Conservation (phyloP, 2,888 invertebrate species). For the Seira sanloemensis region DNA sequence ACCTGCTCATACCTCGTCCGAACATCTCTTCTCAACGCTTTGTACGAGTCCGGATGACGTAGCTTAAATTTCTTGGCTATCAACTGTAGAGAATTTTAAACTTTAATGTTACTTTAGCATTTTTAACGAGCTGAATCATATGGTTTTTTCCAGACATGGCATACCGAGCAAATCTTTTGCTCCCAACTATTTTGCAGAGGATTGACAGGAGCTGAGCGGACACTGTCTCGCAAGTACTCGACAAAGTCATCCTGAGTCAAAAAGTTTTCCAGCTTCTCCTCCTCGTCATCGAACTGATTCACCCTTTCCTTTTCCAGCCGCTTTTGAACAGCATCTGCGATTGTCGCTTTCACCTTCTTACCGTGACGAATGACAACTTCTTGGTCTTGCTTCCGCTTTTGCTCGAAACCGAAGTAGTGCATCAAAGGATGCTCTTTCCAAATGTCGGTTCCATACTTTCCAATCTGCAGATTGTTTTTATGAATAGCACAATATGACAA, state of each 20-base stretch:
- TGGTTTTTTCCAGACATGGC: neutral
- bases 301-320: conserved; percentile 20
- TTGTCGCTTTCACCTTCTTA: conserved; percentile 55
- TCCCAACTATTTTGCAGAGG: conserved; percentile 67
- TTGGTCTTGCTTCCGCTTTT: conserved; percentile 63
- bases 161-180: conserved; percentile 64
- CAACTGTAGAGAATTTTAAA: conserved; percentile 51
- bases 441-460: conserved; percentile 57
- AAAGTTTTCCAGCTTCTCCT: conserved; percentile 57
- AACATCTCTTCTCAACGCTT: conserved; percentile 59
- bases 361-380: conserved; percentile 66
- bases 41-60: conserved; percentile 60
- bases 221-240: conserved; percentile 70
- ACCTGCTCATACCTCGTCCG: conserved; percentile 63
- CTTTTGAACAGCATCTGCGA: conserved; percentile 54
- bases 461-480: conserved; percentile 44
- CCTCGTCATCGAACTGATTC: conserved; percentile 20
- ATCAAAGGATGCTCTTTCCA: conserved; percentile 68
- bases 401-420: conserved; percentile 55
- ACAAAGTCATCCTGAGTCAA: conserved; percentile 71
- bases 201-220: conserved; percentile 67
- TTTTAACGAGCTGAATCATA: neutral
- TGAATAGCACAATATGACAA: too few species aligned
- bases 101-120: too few species aligned
- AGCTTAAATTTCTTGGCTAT: conserved; percentile 58